These are phyloP conservation scores for Pionites leucogaster DNA, from an alignment of 2,113 vertebrate species.

Conservation along the genomic window DNA sequence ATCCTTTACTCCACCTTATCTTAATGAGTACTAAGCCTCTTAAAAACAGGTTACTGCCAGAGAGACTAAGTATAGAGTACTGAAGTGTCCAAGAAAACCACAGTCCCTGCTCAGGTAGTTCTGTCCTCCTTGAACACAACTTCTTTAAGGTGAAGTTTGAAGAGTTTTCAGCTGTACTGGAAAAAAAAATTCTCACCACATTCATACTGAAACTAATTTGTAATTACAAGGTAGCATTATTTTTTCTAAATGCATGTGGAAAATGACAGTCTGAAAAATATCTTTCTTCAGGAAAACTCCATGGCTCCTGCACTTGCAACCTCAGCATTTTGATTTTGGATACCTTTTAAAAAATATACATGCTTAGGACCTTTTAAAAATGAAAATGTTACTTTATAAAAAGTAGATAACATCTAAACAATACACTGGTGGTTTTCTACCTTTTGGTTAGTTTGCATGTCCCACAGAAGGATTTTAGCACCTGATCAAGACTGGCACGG, in stretches of 20 bases:
- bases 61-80: not conserved
- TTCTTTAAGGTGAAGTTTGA: slow-evolving; percentile 51
- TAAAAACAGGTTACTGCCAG: slow-evolving; percentile 8
- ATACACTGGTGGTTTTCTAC: not conserved
- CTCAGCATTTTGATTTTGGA: not conserved
- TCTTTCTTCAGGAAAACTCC: not conserved
- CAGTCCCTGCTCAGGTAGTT: slow-evolving; percentile 32
- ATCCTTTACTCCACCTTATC: slow-evolving; percentile 26
- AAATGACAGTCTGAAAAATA: slow-evolving; percentile 17
- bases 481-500: rapidly evolving
- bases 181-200: slow-evolving; percentile 45
- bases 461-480: not conserved
- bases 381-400: not conserved
- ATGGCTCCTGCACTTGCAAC: not conserved
- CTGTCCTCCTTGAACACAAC: slow-evolving; percentile 35
- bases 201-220: slow-evolving; percentile 46
- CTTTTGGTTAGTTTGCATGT: not conserved
- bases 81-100: not conserved
- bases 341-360: not conserved
- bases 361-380: not conserved
- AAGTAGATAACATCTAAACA: not conserved
- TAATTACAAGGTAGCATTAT: not conserved
- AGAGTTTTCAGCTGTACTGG: slow-evolving; percentile 42
- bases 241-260: not conserved
- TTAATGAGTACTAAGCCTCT: slow-evolving; percentile 28